phyloP scores from a whole-genome alignment of 2,888 invertebrate genomes.

The Eilema depressum region DNA sequence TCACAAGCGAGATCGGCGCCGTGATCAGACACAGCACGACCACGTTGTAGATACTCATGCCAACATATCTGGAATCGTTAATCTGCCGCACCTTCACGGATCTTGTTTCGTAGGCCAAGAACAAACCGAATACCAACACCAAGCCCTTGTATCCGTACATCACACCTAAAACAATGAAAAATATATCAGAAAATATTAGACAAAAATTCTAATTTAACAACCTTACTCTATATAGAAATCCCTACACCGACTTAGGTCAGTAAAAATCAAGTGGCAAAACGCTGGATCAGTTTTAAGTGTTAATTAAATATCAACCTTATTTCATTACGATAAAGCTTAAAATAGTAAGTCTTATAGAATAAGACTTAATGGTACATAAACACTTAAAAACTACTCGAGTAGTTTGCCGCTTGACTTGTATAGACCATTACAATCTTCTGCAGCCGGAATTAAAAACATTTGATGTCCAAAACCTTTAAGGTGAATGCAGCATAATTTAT shows the following conservation, averaged over 20 bases:
- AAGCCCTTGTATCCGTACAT: constrained; percentile 99
- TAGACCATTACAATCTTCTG: neutral
- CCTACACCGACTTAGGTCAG: too few relatives aligned
- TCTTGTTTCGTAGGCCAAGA: constrained; percentile 99
- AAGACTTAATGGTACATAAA: too few relatives aligned
- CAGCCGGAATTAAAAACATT: neutral
- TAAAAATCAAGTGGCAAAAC: too few relatives aligned
- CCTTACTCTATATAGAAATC: too few relatives aligned
- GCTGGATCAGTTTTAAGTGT: too few relatives aligned
- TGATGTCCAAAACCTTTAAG: neutral
- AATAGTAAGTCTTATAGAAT: too few relatives aligned
- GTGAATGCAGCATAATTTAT: too few relatives aligned
- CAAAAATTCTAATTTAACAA: neutral
- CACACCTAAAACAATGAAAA: constrained; percentile 88
- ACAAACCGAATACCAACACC: constrained; percentile 98
- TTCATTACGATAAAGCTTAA: too few relatives aligned
- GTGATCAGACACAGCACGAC: constrained; percentile 99
- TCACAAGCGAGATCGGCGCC: constrained; percentile 98
- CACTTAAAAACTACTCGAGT: too few relatives aligned
- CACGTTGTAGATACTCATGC: constrained; percentile 99
- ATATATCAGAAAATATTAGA: constrained; percentile 12
- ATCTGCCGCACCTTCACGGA: constrained; percentile 98
- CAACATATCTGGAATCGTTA: constrained; percentile 99
- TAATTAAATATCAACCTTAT: too few relatives aligned
- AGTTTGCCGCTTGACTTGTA: too few relatives aligned